Conservation (phyloP, 2,888 invertebrate species). For the Dryadula phaetusa region DNA sequence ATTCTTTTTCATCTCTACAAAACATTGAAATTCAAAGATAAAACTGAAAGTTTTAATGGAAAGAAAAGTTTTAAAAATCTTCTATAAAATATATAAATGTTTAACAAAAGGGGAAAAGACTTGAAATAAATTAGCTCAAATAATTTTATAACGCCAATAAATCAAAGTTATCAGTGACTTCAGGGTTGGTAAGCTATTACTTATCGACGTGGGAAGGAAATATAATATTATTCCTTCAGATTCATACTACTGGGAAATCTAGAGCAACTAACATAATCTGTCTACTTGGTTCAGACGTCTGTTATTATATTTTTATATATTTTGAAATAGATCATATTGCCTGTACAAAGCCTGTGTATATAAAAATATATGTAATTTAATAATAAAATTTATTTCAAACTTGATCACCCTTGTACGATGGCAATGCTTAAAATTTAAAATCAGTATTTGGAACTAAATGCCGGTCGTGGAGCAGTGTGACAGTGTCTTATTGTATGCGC, state of each 20-base stretch:
- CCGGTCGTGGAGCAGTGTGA: too few relatives aligned
- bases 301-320: neutral
- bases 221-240: neutral
- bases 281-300: neutral
- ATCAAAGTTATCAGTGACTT: slow-evolving; percentile 14
- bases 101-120: slow-evolving; percentile 2
- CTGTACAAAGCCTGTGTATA: too few relatives aligned
- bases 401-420: too few relatives aligned
- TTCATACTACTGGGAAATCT: neutral
- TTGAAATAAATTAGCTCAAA: slow-evolving; percentile 19
- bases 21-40: slow-evolving; percentile 27
- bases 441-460: too few relatives aligned
- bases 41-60: slow-evolving; percentile 21
- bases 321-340: neutral
- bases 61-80: slow-evolving; percentile 10
- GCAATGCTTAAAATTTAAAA: too few relatives aligned
- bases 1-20: slow-evolving; percentile 27
- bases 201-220: slow-evolving; percentile 1
- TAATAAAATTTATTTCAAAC: too few relatives aligned
- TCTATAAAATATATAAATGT: slow-evolving; percentile 12
- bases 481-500: too few relatives aligned
- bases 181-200: slow-evolving; percentile 4
- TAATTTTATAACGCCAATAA: slow-evolving; percentile 18
- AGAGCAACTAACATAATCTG: neutral
- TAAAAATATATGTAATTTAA: too few relatives aligned